phyloP scores from a whole-genome alignment of 2,888 invertebrate species.

The Carpatolechia fugitivella region DNA sequence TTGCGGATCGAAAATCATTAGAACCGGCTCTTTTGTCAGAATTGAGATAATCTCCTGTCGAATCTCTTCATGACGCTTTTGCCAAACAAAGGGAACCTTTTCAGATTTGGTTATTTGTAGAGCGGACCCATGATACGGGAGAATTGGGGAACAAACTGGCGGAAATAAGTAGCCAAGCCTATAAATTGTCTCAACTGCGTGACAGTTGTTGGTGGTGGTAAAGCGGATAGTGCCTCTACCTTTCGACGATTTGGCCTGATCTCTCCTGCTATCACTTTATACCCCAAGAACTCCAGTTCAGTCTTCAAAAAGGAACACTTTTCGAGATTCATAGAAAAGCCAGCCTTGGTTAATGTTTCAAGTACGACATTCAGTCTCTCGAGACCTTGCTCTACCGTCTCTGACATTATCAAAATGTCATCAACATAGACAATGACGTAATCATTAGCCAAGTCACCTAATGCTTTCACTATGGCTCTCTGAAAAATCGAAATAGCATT shows the following conservation, averaged over 20 bases:
- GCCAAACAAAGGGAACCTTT: neutral
- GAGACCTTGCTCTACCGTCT: neutral
- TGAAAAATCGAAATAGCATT: conserved; percentile 13
- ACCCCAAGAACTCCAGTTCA: conserved; percentile 16
- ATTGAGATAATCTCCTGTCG: neutral
- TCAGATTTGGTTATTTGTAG: neutral
- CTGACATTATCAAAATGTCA: conserved; percentile 11
- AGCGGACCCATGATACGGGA: conserved; percentile 1
- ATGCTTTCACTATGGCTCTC: conserved; percentile 2
- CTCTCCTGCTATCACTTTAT: conserved; percentile 14
- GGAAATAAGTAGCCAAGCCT: conserved; percentile 1
- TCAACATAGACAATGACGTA: conserved; percentile 21
- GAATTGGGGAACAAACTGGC: neutral
- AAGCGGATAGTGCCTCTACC: conserved; percentile 13
- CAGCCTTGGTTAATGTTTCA: too few relatives aligned
- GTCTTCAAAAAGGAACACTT: too few relatives aligned
- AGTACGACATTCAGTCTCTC: too few relatives aligned
- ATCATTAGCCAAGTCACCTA: conserved; percentile 11
- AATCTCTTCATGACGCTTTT: neutral
- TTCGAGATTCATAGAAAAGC: too few relatives aligned
- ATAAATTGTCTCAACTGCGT: conserved; percentile 18
- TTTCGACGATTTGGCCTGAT: conserved; percentile 22
- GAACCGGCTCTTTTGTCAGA: conserved; percentile 15
- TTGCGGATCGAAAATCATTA: conserved; percentile 19
- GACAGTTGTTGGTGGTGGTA: conserved; percentile 13